Percentiles rank a stretch among this genome's conserved stretches.
Evolutionary conservation across 2,113 vertebrate genomes (phyloP).

Genomic region (Salvelinus fontinalis): DNA sequence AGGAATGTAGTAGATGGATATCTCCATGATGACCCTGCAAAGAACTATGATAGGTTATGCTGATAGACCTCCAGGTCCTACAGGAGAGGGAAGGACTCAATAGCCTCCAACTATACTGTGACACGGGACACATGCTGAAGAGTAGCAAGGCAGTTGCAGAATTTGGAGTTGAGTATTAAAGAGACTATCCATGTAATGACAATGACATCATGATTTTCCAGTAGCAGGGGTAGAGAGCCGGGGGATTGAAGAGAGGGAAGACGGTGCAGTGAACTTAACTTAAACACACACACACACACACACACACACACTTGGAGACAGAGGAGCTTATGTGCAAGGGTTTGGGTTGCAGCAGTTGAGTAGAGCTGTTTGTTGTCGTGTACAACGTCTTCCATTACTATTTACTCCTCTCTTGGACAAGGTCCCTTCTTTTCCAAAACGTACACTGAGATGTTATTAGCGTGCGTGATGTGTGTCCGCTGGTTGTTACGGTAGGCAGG

Average conservation of each 20-base stretch:
- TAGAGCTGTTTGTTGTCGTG: neutral
- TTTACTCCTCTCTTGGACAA: neutral
- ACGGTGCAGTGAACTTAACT: no score
- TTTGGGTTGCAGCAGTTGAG: neutral
- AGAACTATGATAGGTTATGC: no score
- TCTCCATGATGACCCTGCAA: no score
- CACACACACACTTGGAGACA: neutral
- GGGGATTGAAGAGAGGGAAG: no score
- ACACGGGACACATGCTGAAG: no score
- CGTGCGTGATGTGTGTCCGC: neutral
- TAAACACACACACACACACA: constrained; percentile 1
- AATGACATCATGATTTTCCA: neutral
- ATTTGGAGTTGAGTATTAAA: neutral
- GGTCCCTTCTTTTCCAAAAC: constrained; percentile 9
- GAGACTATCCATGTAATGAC: neutral
- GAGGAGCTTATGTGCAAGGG: neutral
- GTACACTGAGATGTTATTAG: neutral
- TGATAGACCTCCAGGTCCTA: no score
- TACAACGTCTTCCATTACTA: neutral
- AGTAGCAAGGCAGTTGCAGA: no score
- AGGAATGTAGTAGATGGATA: no score
- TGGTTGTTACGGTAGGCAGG: neutral
- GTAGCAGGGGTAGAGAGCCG: neutral
- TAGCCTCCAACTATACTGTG: no score
- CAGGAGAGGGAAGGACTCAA: no score